Conservation (phyloP, 2,113 vertebrate species). For the Callospermophilus lateralis region DNA sequence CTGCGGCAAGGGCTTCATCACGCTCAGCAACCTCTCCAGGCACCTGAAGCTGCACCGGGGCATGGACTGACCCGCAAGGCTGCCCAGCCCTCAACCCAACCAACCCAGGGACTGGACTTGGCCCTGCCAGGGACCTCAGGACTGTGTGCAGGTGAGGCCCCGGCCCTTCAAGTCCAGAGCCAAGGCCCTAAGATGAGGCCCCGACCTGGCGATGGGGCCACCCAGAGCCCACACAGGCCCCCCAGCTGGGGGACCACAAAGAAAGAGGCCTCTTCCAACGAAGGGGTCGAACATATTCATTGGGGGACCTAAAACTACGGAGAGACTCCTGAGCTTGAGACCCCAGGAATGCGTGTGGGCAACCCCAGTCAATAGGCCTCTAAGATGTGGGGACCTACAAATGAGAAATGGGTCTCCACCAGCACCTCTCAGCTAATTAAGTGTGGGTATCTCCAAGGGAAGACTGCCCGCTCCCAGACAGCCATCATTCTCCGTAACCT, state of each 20-base stretch:
- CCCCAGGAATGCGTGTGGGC: neutral
- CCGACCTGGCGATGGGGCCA: neutral
- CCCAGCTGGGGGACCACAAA: neutral
- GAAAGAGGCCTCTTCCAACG: neutral
- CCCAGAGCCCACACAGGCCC: neutral
- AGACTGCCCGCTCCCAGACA: slow-evolving; percentile 6
- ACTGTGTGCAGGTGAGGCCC: neutral
- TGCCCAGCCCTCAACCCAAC: rapidly evolving
- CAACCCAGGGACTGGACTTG: neutral
- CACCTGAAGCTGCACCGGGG: slow-evolving; percentile 86
- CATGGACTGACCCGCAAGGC: slow-evolving; percentile 75
- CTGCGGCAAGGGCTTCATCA: slow-evolving; percentile 86
- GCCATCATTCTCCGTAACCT: slow-evolving; percentile 54
- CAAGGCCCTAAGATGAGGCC: neutral
- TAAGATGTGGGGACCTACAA: neutral
- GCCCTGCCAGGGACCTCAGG: neutral
- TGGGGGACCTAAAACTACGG: rapidly evolving
- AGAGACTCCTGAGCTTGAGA: neutral
- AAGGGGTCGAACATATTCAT: neutral
- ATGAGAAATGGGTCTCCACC: neutral
- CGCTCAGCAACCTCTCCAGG: slow-evolving; percentile 85
- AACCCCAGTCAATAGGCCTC: neutral
- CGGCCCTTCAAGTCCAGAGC: neutral
- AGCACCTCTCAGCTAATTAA: neutral
- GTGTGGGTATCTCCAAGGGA: neutral